A percentile compares a stretch with the other conserved stretches of the same genome.
Evolutionary conservation across 1,140 invertebrate genomes (phyloP).

Genomic region (Eufriesea mexicana): DNA sequence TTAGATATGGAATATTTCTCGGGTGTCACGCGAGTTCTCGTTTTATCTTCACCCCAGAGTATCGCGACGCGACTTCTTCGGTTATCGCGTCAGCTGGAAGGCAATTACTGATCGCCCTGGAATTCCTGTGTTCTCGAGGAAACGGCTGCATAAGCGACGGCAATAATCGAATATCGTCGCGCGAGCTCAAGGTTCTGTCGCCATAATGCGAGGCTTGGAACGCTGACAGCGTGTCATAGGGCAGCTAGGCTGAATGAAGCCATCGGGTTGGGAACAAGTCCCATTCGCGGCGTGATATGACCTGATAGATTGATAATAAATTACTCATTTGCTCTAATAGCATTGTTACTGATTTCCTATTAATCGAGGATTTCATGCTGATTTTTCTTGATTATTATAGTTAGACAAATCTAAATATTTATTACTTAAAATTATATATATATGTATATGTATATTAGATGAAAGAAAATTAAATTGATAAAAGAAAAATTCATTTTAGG

Average conservation of each 20-base stretch:
- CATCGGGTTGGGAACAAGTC: background rate
- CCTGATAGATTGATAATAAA: too few relatives aligned
- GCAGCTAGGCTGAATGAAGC: background rate
- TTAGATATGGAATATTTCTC: too few relatives aligned
- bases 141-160: background rate
- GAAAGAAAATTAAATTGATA: too few relatives aligned
- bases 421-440: too few relatives aligned
- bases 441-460: too few relatives aligned
- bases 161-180: conserved; percentile 14
- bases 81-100: background rate
- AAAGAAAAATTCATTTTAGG: too few relatives aligned
- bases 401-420: too few relatives aligned
- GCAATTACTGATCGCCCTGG: background rate
- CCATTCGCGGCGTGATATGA: background rate
- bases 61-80: background rate
- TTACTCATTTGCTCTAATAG: too few relatives aligned
- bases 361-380: too few relatives aligned
- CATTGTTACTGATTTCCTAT: too few relatives aligned
- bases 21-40: background rate
- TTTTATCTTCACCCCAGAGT: too few relatives aligned
- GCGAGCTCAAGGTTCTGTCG: background rate
- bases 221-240: background rate
- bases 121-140: background rate
- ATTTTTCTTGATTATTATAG: too few relatives aligned
- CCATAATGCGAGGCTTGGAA: background rate